Conservation (phyloP, 2,888 invertebrate species). For the Asteroscopus sphinx region DNA sequence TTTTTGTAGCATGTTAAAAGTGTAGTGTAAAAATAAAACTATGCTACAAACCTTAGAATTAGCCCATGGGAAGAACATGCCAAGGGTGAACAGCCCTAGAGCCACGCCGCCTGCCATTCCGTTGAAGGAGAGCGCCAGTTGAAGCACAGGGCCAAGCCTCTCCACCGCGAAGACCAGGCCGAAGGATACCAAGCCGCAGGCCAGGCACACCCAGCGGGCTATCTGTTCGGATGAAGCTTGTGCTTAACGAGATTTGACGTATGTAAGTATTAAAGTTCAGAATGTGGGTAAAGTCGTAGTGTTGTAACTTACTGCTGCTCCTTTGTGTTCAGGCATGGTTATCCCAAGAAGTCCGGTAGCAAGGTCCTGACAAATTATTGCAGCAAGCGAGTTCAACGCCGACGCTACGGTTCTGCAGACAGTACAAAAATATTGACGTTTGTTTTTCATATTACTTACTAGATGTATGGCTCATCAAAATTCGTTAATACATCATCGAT, state of each 20-base stretch:
- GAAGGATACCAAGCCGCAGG: slow-evolving; percentile 94
- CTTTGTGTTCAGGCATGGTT: slow-evolving; percentile 93
- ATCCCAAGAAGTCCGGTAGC: slow-evolving; percentile 93
- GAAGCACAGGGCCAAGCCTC: slow-evolving; percentile 95
- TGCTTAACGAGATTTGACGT: too few relatives aligned
- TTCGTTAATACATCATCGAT: too few relatives aligned
- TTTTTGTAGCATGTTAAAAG: too few relatives aligned
- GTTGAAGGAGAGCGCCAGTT: slow-evolving; percentile 96
- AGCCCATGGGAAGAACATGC: slow-evolving; percentile 96
- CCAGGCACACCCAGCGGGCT: slow-evolving; percentile 91
- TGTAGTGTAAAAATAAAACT: background rate
- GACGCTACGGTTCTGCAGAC: slow-evolving; percentile 96
- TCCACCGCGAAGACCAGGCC: slow-evolving; percentile 96
- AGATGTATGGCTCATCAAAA: too few relatives aligned
- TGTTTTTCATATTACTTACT: too few relatives aligned
- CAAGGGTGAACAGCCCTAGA: slow-evolving; percentile 95
- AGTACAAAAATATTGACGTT: background rate
- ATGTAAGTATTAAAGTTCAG: too few relatives aligned
- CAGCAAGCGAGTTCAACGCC: slow-evolving; percentile 97
- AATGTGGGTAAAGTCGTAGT: too few relatives aligned
- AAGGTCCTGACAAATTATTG: slow-evolving; percentile 97
- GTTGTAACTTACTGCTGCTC: slow-evolving; percentile 92
- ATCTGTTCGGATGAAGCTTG: slow-evolving; percentile 71
- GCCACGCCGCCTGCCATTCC: slow-evolving; percentile 97
- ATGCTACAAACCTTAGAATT: slow-evolving; percentile 91